Base-by-base conservation (phyloP, 2,797 vertebrate genomes). In the Gambelia wislizenii region DNA sequence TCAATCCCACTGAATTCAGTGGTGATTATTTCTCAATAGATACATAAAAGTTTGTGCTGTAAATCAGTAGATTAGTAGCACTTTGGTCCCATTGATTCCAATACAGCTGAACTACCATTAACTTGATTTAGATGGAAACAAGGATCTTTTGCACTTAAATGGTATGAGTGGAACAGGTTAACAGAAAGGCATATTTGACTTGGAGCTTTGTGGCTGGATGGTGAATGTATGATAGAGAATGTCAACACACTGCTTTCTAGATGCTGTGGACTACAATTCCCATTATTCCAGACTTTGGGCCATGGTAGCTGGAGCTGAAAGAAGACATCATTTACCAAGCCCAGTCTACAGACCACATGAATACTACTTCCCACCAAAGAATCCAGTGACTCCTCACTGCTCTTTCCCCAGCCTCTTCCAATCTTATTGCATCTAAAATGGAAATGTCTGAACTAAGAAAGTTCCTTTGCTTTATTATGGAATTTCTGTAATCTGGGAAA, bases 91-190 rank as follows among this genome's bases (percentile, higher is more conserved):
- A 33, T 9, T 85, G 39, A 61, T 42, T 56, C 42, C 52, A 59
- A 20, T 33, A 44, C 27, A 4, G 13, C 16, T 76, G 9, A 75
- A 33, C 7, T 59, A 16, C 2, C 3, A 36, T n/a, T 36, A 79
- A 79, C 33, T 56, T 76, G 47, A 33, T 56, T 33, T 27, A 20
- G 18, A 42, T 67, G 10, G 36, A 67, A 83, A 3, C 16, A 14
- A 44, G 18, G 70, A 89, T 94, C 89, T 89, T 90, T 87, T 85
- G 42, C 91, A n/a, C n/a, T 89, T 91, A 80, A 64, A 59, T 90
- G 87, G 79, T 27, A 10, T n/a, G 27, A 30, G 18, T n/a, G 42
- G 22, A 30, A 44, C 44, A 42, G 44, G 72, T 13, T 18, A n/a
- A 59, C 10, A 18, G 72, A n/a, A 27, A 16, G 10, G 30, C 36